Evolutionary conservation across 2,113 vertebrate species (phyloP).

Genomic region (Neodontobutis hainanensis): DNA sequence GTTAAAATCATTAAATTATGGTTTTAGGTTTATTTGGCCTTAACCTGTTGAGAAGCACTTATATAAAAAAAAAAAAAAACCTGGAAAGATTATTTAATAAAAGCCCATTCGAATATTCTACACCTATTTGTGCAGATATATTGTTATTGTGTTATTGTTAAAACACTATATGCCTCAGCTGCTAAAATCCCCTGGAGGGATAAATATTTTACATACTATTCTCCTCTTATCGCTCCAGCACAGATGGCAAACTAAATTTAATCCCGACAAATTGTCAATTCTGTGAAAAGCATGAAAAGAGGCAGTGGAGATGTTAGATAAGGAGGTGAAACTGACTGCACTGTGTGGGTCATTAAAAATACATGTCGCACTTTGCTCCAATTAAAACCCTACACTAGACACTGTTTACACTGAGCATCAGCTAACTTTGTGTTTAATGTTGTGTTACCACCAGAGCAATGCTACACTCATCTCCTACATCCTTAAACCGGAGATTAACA

Average conservation of each 20-base stretch:
- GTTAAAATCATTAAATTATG: too few species aligned
- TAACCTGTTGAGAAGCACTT: not conserved
- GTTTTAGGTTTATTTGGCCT: too few species aligned
- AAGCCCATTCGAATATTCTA: not conserved
- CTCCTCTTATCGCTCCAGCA: conserved; percentile 66
- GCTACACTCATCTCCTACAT: conserved; percentile 5
- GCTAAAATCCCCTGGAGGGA: conserved; percentile 54
- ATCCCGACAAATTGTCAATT: conserved; percentile 67
- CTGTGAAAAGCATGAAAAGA: conserved; percentile 54
- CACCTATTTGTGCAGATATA: not conserved
- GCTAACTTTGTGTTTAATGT: conserved; percentile 47
- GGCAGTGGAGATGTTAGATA: conserved; percentile 44
- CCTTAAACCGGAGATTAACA: not conserved
- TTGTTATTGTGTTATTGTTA: conserved; percentile 36
- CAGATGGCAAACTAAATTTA: conserved; percentile 73
- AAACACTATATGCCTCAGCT: conserved; percentile 28
- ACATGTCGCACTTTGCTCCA: conserved; percentile 47
- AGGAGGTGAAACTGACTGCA: conserved; percentile 41
- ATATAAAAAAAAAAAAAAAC: too few species aligned
- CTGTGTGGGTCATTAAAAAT: conserved; percentile 54
- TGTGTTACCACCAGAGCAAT: conserved; percentile 31
- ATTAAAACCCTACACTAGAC: conserved; percentile 28
- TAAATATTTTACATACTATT: conserved; percentile 67
- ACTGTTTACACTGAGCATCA: conserved; percentile 45
- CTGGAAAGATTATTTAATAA: too few species aligned